Percentiles rank a stretch among this genome's conserved stretches.
phyloP scores from a whole-genome alignment of 2,113 vertebrate species.

The Dendropsophus ebraccatus region DNA sequence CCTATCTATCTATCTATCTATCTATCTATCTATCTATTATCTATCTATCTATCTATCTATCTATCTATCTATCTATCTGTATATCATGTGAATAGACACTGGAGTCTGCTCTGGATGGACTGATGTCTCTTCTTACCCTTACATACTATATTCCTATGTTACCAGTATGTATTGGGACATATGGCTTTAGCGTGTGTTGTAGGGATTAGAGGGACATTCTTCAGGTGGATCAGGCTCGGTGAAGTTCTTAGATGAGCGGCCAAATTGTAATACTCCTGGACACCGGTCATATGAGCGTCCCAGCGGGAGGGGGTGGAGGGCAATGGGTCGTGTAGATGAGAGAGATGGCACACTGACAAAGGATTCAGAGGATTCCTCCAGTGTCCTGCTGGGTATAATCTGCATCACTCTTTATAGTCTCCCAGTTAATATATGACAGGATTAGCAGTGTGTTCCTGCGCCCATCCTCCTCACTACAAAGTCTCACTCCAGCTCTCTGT shows the following conservation, averaged over 20 bases:
- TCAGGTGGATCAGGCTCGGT: background rate
- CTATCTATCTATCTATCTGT: too few relatives aligned
- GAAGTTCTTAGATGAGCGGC: background rate
- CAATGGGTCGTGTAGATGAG: background rate
- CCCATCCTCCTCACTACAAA: background rate
- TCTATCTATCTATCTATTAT: too few relatives aligned
- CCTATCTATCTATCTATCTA: too few relatives aligned
- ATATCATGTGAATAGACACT: too few relatives aligned
- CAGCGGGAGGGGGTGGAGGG: background rate
- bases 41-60: too few relatives aligned
- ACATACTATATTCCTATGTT: too few relatives aligned
- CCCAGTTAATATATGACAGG: background rate
- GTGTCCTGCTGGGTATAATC: background rate
- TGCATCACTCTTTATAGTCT: background rate
- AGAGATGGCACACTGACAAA: background rate
- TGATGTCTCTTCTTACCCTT: too few relatives aligned
- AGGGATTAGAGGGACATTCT: slow-evolving; percentile 19
- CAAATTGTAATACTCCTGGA: slow-evolving; percentile 22
- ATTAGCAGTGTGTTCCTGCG: background rate
- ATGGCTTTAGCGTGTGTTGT: background rate
- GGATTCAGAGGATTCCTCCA: slow-evolving; percentile 11
- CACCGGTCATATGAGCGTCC: background rate
- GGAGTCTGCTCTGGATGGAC: too few relatives aligned
- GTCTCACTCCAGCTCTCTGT: background rate
- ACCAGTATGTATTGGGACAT: background rate